phyloP scores from a whole-genome alignment of 1,140 invertebrate genomes.

The Scaptodrosophila lebanonensis region DNA sequence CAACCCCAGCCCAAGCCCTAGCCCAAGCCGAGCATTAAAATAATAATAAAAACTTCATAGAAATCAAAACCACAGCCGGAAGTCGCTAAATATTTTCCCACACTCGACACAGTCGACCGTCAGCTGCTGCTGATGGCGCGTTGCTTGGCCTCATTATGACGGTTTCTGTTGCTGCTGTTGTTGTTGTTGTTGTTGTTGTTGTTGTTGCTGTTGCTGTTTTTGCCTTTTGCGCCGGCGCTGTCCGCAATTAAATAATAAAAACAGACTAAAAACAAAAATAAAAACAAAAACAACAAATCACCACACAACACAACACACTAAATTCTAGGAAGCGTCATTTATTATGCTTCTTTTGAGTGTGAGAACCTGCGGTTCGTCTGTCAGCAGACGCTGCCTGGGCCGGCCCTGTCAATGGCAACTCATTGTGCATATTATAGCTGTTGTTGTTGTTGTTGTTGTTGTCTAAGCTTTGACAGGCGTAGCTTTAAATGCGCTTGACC shows the following conservation, averaged over 20 bases:
- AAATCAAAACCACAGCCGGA: constrained; percentile 60
- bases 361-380: constrained; percentile 61
- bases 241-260: constrained; percentile 70
- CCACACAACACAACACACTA: constrained; percentile 30
- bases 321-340: constrained; percentile 72
- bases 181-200: constrained; percentile 28
- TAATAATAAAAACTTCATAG: constrained; percentile 31
- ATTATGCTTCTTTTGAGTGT: constrained; percentile 62
- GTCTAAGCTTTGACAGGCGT: constrained; percentile 49
- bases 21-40: constrained; percentile 33
- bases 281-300: neutral
- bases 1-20: too few species aligned
- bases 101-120: constrained; percentile 29
- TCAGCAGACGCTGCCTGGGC: too few species aligned
- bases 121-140: constrained; percentile 8
- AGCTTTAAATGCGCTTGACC: constrained; percentile 70
- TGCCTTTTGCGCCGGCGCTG: constrained; percentile 63
- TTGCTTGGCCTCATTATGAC: constrained; percentile 60
- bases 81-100: constrained; percentile 71
- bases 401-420: too few species aligned
- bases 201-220: constrained; percentile 11
- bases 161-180: constrained; percentile 22
- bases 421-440: constrained; percentile 54
- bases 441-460: constrained; percentile 14
- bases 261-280: constrained; percentile 51